Evolutionary conservation across 1,140 invertebrate species (phyloP).

Genomic region (Agrypnia vestita): DNA sequence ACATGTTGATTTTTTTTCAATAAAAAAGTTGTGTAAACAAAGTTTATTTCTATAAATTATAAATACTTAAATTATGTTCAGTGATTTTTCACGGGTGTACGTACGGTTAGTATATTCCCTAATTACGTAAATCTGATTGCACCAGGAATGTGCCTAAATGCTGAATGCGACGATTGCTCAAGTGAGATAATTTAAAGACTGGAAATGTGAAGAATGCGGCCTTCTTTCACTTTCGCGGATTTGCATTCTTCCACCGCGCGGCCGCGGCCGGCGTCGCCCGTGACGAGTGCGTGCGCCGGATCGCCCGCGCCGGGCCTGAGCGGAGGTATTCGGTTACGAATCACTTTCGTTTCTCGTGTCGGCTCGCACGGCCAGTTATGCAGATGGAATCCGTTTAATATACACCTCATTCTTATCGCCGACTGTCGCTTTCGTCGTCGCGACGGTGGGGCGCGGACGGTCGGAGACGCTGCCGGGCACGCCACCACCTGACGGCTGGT

Average conservation of each 20-base stretch:
- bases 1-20: no score
- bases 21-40: no score
- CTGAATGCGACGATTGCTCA: no score
- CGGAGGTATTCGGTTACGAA: slow-evolving; percentile 29
- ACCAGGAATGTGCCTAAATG: no score
- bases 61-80: no score
- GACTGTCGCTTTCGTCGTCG: slow-evolving; percentile 38
- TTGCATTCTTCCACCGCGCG: not conserved
- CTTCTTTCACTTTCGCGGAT: not conserved
- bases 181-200: no score
- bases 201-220: no score
- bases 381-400: slow-evolving; percentile 41
- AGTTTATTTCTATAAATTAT: no score
- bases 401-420: slow-evolving; percentile 36
- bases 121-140: no score
- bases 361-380: slow-evolving; percentile 26
- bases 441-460: not conserved
- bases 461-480: not conserved
- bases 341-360: slow-evolving; percentile 35
- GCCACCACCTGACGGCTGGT: not conserved
- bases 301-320: slow-evolving; percentile 25
- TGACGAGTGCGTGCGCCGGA: not conserved
- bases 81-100: no score
- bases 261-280: no score
- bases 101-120: no score